Evolutionary conservation across 2,797 vertebrate genomes (phyloP).

Genomic region (Xiphorhynchus erythropygius): DNA sequence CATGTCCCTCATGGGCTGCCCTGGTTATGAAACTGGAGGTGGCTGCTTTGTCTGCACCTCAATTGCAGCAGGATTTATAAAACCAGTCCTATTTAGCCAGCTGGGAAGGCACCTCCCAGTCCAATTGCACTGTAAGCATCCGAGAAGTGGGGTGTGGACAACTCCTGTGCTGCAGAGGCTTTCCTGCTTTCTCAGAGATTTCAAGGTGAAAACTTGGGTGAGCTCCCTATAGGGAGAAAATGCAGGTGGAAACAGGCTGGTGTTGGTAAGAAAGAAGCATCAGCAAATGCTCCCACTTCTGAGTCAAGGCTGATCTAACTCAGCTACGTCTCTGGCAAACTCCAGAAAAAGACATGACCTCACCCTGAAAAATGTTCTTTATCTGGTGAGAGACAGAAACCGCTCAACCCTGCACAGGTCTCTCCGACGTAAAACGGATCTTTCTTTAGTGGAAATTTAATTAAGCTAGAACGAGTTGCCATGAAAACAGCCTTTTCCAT

Average conservation of each 20-base stretch:
- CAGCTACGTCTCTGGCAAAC: not conserved
- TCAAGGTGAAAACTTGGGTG: not conserved
- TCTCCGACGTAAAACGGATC: not conserved
- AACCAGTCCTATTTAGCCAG: not conserved
- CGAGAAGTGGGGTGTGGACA: not conserved
- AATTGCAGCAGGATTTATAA: not conserved
- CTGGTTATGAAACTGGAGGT: not conserved
- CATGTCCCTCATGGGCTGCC: not conserved
- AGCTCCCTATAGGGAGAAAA: not conserved
- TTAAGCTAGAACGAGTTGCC: not conserved
- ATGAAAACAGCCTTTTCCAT: not conserved
- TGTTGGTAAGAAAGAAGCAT: not conserved
- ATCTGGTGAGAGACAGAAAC: conserved; percentile 1
- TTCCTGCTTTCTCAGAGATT: not conserved
- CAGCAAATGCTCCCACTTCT: not conserved
- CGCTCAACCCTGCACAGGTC: not conserved
- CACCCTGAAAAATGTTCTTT: not conserved
- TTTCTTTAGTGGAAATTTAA: not conserved
- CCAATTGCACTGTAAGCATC: not conserved
- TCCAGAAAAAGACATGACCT: conserved; percentile 22
- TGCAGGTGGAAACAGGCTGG: not conserved
- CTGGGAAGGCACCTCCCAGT: not conserved
- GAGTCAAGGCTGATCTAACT: not conserved
- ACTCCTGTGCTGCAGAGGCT: not conserved
- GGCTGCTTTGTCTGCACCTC: not conserved